A percentile compares a stretch with the other conserved stretches of the same genome.
These are phyloP conservation scores for Troilus luridus DNA, from an alignment of 2,888 invertebrate species.

Conservation along the genomic window DNA sequence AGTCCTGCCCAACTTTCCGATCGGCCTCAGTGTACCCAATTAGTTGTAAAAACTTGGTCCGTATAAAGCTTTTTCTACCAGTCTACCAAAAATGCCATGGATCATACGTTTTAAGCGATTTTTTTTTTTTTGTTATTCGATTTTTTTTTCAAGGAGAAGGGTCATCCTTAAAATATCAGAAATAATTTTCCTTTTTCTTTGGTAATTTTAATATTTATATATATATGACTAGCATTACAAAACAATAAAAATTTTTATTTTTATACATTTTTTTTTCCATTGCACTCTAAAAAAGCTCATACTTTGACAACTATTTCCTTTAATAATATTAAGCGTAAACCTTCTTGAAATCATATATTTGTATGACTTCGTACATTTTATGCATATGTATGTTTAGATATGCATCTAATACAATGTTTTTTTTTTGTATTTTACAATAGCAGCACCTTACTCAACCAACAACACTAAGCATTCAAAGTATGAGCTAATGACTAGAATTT, in stretches of 20 bases:
- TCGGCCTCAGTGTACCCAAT: constrained; percentile 38
- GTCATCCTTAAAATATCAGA: constrained; percentile 58
- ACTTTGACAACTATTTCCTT: constrained; percentile 52
- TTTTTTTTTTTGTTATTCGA: neutral
- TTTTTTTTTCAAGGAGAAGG: constrained; percentile 52
- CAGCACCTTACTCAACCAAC: neutral
- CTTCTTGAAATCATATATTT: neutral
- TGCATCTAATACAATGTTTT: constrained; percentile 35
- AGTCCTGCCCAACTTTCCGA: neutral
- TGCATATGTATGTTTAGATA: neutral
- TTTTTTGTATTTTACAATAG: neutral
- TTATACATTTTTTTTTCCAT: constrained; percentile 56
- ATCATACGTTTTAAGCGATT: constrained; percentile 50
- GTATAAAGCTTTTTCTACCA: constrained; percentile 50
- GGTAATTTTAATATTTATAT: constrained; percentile 56
- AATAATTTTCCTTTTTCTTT: constrained; percentile 56
- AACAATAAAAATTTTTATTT: constrained; percentile 57
- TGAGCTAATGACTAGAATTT: constrained; percentile 40
- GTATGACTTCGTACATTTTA: neutral
- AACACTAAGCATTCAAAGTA: constrained; percentile 49
- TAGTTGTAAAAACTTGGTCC: constrained; percentile 55
- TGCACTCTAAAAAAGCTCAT: constrained; percentile 56
- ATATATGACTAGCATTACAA: constrained; percentile 59
- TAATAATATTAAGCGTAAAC: constrained; percentile 50
- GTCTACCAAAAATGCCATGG: constrained; percentile 57